These are phyloP conservation scores for Embiotoca jacksoni DNA, from an alignment of 2,113 vertebrate species.

Conservation along the genomic window DNA sequence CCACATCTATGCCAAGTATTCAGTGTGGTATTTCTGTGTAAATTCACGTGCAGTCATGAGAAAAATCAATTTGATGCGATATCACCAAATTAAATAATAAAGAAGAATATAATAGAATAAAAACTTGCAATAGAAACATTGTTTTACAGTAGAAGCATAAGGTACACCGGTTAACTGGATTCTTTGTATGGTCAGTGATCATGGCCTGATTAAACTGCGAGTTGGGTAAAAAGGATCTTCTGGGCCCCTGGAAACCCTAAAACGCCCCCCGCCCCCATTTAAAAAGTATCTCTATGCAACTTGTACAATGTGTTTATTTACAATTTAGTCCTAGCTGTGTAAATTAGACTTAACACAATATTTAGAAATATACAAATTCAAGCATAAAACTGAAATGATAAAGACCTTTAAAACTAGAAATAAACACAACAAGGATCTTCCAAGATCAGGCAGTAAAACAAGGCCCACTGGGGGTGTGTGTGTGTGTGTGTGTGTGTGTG, in stretches of 20 bases:
- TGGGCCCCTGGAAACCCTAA: not conserved
- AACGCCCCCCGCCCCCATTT: not conserved
- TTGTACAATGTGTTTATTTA: not conserved
- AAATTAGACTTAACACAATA: not conserved
- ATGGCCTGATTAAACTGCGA: not conserved
- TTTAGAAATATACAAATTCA: not conserved
- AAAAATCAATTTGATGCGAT: not conserved
- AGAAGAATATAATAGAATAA: too few relatives aligned
- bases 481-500: too few relatives aligned
- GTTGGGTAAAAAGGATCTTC: not conserved
- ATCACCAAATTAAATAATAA: not conserved
- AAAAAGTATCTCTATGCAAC: not conserved
- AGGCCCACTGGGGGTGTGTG: too few relatives aligned
- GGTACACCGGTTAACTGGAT: not conserved
- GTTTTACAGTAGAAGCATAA: not conserved
- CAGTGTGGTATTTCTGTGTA: not conserved
- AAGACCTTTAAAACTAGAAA: not conserved
- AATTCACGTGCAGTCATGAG: not conserved
- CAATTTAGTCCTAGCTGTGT: not conserved
- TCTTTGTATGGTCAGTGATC: not conserved
- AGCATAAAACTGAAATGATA: not conserved
- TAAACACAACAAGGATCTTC: not conserved
- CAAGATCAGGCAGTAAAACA: not conserved
- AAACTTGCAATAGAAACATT: too few relatives aligned
- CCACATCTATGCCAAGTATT: slow-evolving; percentile 39